Evolutionary conservation across 2,113 vertebrate genomes (phyloP), one percentile per base, ranked within the genome.

Genomic region (Neopipo cinnamomea): DNA sequence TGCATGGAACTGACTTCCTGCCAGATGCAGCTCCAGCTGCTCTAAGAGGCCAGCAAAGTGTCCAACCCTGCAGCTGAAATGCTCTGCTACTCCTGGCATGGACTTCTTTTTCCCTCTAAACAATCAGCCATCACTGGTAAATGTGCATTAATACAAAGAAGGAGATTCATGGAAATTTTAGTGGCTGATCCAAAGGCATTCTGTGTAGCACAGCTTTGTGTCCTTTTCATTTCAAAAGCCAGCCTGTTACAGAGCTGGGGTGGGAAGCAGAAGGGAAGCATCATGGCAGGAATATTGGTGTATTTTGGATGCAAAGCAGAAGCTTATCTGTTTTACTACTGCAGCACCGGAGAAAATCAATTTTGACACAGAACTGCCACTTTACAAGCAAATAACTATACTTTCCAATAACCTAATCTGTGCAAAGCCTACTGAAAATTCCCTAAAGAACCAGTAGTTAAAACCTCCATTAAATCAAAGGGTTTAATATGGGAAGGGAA

Each of bases 401-500:
- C 98, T 98, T 99, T 99, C 98, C 98, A 98, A 98, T 98, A 98
- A 98, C 97, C 98, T 98, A 98, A 98, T 98, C 98, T 99, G 98
- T 97, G 97, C 98, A 98, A 98, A 98, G 98, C 98, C 98, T 98
- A 98, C 97, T 97, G 98, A 98, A 98, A 99, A 99, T 98, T 99
- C 98, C 98, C 98, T 95, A 91, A 98, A 98, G 98, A 99, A 98
- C 97, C 95, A 97, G 98, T 98, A 98, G 98, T 99, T 98, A 99
- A 98, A 98, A 98, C 98, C 97, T 98, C 98, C 97, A 98, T 98
- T 99, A 99, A 99, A 98, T 99, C 98, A 98, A 98, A 98, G 98
- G 97, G 97, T 98, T 98, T 98, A 98, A 98, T 97, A 98, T 97
- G 98, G 97, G 97, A 98, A 97, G 93, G 97, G 97, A 98, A 98